Percentiles rank a stretch among this genome's conserved stretches.
Evolutionary conservation across 2,888 invertebrate species (phyloP).

Genomic region (Mayetiola destructor): DNA sequence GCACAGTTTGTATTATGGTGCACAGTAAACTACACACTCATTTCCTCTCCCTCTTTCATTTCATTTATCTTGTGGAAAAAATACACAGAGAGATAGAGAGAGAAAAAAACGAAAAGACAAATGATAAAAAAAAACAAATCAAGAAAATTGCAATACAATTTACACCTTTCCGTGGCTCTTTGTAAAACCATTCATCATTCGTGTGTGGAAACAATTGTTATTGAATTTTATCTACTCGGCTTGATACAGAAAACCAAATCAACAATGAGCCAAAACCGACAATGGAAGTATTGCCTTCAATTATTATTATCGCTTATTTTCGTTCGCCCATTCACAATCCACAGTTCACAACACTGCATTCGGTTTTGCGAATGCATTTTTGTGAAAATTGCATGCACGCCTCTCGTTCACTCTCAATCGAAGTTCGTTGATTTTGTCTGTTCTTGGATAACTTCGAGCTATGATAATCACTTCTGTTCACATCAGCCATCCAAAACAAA

Average conservation of each 20-base stretch:
- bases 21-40: too few species aligned
- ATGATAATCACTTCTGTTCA: slow-evolving; percentile 11
- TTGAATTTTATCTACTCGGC: slow-evolving; percentile 9
- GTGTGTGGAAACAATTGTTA: background rate
- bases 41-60: too few species aligned
- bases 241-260: slow-evolving; percentile 10
- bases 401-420: background rate
- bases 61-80: too few species aligned
- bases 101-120: too few species aligned
- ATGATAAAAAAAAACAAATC: too few species aligned
- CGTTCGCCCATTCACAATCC: background rate
- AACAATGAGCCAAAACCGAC: slow-evolving; percentile 2
- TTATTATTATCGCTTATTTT: background rate
- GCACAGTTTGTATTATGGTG: too few species aligned
- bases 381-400: too few species aligned
- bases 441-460: background rate
- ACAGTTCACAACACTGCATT: background rate
- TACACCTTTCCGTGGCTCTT: background rate
- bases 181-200: slow-evolving; percentile 8
- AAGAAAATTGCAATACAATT: slow-evolving; percentile 7
- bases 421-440: background rate
- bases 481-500: background rate
- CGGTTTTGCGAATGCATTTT: background rate
- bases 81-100: too few species aligned
- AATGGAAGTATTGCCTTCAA: too few species aligned